These are phyloP conservation scores for Hydrolagus affinis DNA, from an alignment of 2,113 vertebrate species.

Conservation along the genomic window DNA sequence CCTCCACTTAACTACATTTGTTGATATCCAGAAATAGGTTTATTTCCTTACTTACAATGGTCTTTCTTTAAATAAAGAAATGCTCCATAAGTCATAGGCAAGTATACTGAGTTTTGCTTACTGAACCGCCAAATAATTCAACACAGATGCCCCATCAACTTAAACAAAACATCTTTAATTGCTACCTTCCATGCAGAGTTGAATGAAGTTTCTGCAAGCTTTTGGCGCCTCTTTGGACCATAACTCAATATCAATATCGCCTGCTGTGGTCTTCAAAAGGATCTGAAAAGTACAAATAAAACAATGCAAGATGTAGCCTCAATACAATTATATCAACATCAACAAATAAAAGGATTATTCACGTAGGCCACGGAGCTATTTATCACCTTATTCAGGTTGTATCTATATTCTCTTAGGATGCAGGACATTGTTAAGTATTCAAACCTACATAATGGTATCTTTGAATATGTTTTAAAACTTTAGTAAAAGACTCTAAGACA, in stretches of 20 bases:
- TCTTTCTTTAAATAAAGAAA: background rate
- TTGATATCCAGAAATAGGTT: background rate
- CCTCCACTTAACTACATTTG: background rate
- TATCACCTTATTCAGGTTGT: too few relatives aligned
- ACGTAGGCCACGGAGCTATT: background rate
- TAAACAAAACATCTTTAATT: background rate
- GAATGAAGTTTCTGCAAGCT: constrained; percentile 89
- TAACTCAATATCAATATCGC: constrained; percentile 91
- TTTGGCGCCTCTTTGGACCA: constrained; percentile 96
- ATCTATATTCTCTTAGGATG: too few relatives aligned
- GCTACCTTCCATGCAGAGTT: constrained; percentile 87
- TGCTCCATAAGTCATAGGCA: too few relatives aligned
- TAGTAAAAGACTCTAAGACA: too few relatives aligned
- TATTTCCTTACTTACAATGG: background rate
- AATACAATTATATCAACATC: background rate
- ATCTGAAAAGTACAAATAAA: constrained; percentile 56
- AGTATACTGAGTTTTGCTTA: background rate
- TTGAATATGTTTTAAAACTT: too few relatives aligned
- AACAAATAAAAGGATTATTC: background rate
- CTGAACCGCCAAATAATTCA: background rate
- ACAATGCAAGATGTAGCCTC: background rate
- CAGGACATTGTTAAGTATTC: too few relatives aligned
- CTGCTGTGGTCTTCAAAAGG: constrained; percentile 86
- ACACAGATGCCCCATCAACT: background rate
- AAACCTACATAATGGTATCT: too few relatives aligned